Evolutionary conservation across 2,797 vertebrate genomes (phyloP).

Genomic region (Enteromius afrohamiltoni): DNA sequence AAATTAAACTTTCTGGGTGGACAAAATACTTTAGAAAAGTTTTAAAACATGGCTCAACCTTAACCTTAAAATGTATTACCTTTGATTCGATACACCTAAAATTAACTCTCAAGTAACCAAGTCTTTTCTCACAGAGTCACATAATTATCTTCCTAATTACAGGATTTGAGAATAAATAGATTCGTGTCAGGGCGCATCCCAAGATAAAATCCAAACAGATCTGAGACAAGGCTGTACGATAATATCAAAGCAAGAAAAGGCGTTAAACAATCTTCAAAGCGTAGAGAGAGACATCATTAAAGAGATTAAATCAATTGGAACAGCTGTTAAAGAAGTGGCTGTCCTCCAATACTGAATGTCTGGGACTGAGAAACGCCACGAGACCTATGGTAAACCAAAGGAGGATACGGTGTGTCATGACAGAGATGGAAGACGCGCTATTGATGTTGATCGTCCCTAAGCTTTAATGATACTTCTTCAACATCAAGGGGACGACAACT

Average conservation of each 20-base stretch:
- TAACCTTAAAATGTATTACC: neutral
- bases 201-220: constrained; percentile 22
- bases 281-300: constrained; percentile 20
- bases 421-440: constrained; percentile 14
- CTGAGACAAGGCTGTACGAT: constrained; percentile 10
- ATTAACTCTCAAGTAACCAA: neutral
- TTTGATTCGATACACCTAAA: constrained; percentile 6
- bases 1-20: neutral
- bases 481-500: neutral
- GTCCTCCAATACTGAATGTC: constrained; percentile 10
- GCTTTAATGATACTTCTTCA: neutral
- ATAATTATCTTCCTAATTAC: constrained; percentile 7
- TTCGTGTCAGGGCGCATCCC: neutral
- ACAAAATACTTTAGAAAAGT: neutral
- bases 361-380: neutral
- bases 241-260: neutral
- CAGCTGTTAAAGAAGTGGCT: constrained; percentile 13
- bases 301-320: constrained; percentile 2
- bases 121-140: neutral
- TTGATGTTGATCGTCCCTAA: neutral
- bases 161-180: constrained; percentile 24
- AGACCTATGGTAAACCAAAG: constrained; percentile 20
- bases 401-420: neutral
- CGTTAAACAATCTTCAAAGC: constrained; percentile 28
- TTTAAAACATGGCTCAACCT: neutral